phyloP scores from a whole-genome alignment of 1,140 invertebrate genomes.

The Drosophila punjabiensis region DNA sequence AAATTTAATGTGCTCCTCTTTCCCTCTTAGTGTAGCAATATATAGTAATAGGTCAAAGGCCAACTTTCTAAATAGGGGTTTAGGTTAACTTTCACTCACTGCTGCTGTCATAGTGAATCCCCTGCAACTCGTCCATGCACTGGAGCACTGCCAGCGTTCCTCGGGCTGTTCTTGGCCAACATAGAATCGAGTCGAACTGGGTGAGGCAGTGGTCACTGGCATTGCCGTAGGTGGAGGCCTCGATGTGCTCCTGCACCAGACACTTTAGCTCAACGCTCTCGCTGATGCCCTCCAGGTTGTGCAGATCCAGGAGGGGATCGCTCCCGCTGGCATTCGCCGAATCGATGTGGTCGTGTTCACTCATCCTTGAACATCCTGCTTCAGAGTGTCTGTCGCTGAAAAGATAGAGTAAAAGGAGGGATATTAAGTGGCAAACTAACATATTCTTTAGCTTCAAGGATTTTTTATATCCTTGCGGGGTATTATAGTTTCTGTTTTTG shows the following conservation, averaged over 20 bases:
- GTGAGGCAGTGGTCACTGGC: slow-evolving; percentile 86
- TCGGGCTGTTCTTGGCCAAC: slow-evolving; percentile 91
- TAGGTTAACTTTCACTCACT: slow-evolving; percentile 86
- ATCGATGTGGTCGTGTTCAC: slow-evolving; percentile 31
- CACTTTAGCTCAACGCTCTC: slow-evolving; percentile 81
- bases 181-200: slow-evolving; percentile 91
- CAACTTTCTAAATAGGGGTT: neutral
- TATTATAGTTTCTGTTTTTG: neutral
- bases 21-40: neutral
- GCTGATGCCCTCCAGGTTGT: slow-evolving; percentile 65
- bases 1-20: neutral
- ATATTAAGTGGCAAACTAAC: neutral
- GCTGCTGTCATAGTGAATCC: slow-evolving; percentile 91
- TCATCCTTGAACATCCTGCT: slow-evolving; percentile 32
- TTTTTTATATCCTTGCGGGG: neutral
- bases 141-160: slow-evolving; percentile 88
- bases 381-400: neutral
- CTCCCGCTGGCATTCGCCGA: slow-evolving; percentile 49
- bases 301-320: slow-evolving; percentile 43
- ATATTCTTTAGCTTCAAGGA: neutral
- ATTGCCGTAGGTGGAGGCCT: slow-evolving; percentile 73
- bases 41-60: slow-evolving; percentile 19
- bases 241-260: slow-evolving; percentile 73
- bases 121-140: slow-evolving; percentile 91
- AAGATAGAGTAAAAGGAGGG: no score